Evolutionary conservation across 2,888 invertebrate species (phyloP), one percentile per base, ranked within the genome.

Genomic region (Pseudococcus longispinus): DNA sequence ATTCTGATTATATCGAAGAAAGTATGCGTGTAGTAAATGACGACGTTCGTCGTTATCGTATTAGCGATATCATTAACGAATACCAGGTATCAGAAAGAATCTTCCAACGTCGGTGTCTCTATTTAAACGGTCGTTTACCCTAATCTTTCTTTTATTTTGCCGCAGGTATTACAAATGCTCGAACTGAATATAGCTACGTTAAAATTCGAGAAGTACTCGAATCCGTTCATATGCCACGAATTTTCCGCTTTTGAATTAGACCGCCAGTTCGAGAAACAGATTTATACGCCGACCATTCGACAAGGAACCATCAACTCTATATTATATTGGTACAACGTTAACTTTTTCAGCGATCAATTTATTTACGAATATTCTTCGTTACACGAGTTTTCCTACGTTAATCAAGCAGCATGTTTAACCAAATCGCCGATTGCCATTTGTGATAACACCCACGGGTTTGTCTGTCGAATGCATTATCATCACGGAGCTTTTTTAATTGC

Each of bases 1-100:
- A 92, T 89, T 93, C 94, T 20, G 80, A 77, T 77, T 86, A 51
- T 51, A 77, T 86, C 23, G 86, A 86, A 77, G 77, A 77, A 51
- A 86, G 74, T 77, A 86, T 86, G 86, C 86, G 86, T 15, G 80
- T 86, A 29, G 86, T 86, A 20, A 55, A 86, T 80, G 51, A 77
- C 46, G 86, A 86, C 13, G 37, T 86, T 15, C 80, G 46, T 80
- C 42, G 80, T 18, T 80, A 80, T 8, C 77, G 80, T 26, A 86
- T 86, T 26, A 51, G 86, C 55, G 86, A 77, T 9, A 46, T 20
- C 46, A 77, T 86, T 29, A 86, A 86, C 44, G 51, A 86, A 20
- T 86, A 77, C 32, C 86, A 86, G 51, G 60, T 60, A 60, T 23
- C 60, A 23, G 5, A 6, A n/a, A 60, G 23, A 60, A 51, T 51